Base-by-base conservation (phyloP, 2,797 vertebrate species). In the Hoplostethus mediterraneus region DNA sequence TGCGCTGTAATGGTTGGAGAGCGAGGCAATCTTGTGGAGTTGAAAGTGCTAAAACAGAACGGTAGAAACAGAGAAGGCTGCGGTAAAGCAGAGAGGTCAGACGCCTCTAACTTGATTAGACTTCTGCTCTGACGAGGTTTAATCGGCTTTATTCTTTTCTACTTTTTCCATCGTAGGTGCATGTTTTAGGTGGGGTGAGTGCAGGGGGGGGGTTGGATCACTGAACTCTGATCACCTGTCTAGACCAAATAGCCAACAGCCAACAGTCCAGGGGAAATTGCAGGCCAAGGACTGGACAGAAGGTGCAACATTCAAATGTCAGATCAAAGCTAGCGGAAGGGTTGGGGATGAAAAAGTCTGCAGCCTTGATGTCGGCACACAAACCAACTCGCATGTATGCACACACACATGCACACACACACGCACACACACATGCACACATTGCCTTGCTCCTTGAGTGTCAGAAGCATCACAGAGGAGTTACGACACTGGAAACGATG, bases 271-370 rank as follows among this genome's bases (percentile, higher is more conserved):
- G 71, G 77, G 64, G 71, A 78, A 66, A 65, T 38, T 65, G 75
- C 63, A 47, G 55, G 42, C 16, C 71, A 57, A 68, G 14, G 53
- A 70, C 48, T 66, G 76, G 56, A 89, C 89, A 87, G 81, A 88
- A 87, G 85, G 87, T 80, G 56, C 67, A 70, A 79, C 81, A 86
- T 77, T 90, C 79, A 83, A 84, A 87, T 86, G 76, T 87, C 84
- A 89, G 82, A 89, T 88, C 84, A 91, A 90, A 91, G 85, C 85
- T 82, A 67, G 60, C 72, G 63, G 68, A 84, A 47, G 62, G 65
- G 85, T 90, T 89, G 84, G 21, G 21, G 21, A 21, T 21, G 21
- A 21, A 89, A 90, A 90, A 87, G 86, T 87, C 81, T 67, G 75
- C 52, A 49, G 85, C 87, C 88, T 87, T 92, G 90, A 91, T 91